Percentiles rank a stretch among this genome's conserved stretches.
These are phyloP conservation scores for Molossus molossus DNA, from an alignment of 2,797 vertebrate species.

Conservation along the genomic window DNA sequence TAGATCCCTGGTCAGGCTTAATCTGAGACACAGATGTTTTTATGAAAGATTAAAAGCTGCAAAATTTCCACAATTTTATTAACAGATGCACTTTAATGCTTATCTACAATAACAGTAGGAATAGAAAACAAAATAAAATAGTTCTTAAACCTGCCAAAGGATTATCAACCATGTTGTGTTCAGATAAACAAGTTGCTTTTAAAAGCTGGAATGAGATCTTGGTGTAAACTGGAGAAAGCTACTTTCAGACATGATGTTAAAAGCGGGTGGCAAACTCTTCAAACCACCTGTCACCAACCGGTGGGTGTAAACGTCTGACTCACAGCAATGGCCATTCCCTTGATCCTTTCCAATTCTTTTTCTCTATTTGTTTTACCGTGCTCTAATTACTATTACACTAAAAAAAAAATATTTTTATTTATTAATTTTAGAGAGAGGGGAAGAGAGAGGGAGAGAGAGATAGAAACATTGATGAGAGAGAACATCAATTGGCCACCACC, in stretches of 20 bases:
- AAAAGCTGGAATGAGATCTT: background rate
- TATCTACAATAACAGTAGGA: background rate
- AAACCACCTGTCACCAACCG: background rate
- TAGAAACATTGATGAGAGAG: no score
- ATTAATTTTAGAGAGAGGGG: no score
- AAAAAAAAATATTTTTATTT: no score
- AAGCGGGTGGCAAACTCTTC: background rate
- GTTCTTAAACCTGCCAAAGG: background rate
- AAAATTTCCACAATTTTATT: background rate
- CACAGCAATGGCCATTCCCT: background rate
- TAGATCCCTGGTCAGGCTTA: background rate
- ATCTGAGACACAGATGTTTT: background rate
- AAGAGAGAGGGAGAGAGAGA: no score
- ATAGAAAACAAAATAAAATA: constrained; percentile 28
- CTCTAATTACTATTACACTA: background rate
- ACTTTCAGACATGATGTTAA: background rate
- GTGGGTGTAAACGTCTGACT: background rate
- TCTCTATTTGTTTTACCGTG: background rate
- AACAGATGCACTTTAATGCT: constrained; percentile 22
- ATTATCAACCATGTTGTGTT: background rate
- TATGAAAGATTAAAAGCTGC: background rate
- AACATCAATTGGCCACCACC: no score
- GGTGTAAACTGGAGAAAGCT: background rate
- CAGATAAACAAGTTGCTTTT: background rate
- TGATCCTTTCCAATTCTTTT: background rate